phyloP scores from a whole-genome alignment of 1,140 invertebrate genomes.

The Drosophila novamexicana region DNA sequence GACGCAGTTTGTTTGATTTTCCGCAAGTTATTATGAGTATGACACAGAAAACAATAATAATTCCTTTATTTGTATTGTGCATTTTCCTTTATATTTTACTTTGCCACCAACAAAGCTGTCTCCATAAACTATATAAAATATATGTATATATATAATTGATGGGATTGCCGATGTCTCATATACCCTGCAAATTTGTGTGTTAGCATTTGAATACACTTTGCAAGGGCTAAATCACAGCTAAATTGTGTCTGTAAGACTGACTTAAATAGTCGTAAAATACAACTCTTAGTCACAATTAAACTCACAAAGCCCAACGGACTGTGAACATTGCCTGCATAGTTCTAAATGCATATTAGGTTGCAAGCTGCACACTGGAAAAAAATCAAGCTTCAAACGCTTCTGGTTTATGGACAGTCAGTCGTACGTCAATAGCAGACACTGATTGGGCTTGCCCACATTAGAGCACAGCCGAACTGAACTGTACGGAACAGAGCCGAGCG shows the following conservation, averaged over 20 bases:
- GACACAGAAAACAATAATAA: no score
- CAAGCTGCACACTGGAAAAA: slow-evolving; percentile 16
- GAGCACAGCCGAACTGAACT: not conserved
- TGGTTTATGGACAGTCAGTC: slow-evolving; percentile 33
- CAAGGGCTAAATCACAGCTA: no score
- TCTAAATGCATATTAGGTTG: slow-evolving; percentile 47
- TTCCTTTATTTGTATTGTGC: no score
- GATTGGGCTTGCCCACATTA: slow-evolving; percentile 32
- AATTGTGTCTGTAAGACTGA: not conserved
- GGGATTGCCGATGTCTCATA: not conserved
- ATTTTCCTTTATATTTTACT: no score
- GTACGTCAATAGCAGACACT: slow-evolving; percentile 36
- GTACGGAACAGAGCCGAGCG: slow-evolving; percentile 2
- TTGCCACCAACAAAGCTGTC: no score
- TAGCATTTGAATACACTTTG: no score
- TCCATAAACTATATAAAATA: not conserved
- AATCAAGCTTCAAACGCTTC: slow-evolving; percentile 34
- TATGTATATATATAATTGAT: not conserved
- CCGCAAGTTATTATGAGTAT: no score
- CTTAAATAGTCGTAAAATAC: not conserved
- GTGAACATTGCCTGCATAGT: slow-evolving; percentile 46
- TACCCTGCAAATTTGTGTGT: no score
- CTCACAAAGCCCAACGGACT: slow-evolving; percentile 30
- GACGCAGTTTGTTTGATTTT: no score
- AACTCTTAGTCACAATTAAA: slow-evolving; percentile 9